Base-by-base conservation (phyloP, 2,888 invertebrate genomes). In the Oasisia sp. region DNA sequence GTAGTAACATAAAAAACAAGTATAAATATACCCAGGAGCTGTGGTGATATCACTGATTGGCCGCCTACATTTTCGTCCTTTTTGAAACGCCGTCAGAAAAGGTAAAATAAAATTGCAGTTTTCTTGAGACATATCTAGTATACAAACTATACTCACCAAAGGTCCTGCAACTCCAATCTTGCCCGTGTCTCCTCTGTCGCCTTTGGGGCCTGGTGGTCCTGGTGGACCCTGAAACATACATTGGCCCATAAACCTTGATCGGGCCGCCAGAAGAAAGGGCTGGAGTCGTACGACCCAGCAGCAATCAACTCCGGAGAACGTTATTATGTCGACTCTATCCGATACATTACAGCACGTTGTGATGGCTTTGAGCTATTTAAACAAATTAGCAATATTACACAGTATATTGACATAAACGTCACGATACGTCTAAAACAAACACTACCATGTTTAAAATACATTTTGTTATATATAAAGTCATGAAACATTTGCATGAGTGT, bases 191-290 rank as follows among this genome's bases (percentile, higher is more conserved):
- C 74, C 74, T 74, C 74, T 74, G 74, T 74, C 74, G n/a, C 74
- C 74, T 74, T 74, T 74, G n/a, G 74, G 74, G 74, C 74, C 74
- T 74, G 74, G 74, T 27, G 74, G 74, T 27, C 74, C 74, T 7
- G 74, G 74, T 19, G 74, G 74, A 74, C 74, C 74, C 74, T 74
- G 74, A 74, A 74, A 74, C 74, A 74, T n/a, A n/a, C n/a, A n/a
- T 74, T 74, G 74, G 27, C 74, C 74, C 74, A 74, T 74, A 74
- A 74, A 74, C 74, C 74, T 74, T 74, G 27, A 74, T 19, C 74
- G 1, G n/a, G n/a, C 74, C 74, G n/a, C n/a, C 27, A 74, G 19
- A 19, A 74, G 74, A 74, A 27, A 19, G 5, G 74, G 27, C 74
- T 14, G n/a, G 7, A 74, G 74, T 27, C 5, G 2, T 27, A 74